Evolutionary conservation across 1,140 invertebrate genomes (phyloP).

Genomic region (Drosophila kohkoa): DNA sequence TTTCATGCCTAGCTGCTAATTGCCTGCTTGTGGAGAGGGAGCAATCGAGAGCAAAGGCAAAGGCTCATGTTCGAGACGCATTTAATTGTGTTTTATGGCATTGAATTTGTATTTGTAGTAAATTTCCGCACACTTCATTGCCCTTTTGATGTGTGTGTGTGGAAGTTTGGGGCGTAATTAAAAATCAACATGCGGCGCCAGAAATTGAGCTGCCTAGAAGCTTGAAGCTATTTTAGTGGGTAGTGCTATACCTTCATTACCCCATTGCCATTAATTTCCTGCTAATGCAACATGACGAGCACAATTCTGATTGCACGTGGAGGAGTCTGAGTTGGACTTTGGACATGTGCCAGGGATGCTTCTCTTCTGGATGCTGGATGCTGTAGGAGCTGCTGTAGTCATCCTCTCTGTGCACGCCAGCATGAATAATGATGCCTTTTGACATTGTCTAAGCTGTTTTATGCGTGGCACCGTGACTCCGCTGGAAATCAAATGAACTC

Average conservation of each 20-base stretch:
- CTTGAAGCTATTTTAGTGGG: background rate
- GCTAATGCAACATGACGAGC: conserved; percentile 56
- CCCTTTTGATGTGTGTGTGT: conserved; percentile 20
- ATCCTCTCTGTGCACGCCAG: conserved; percentile 38
- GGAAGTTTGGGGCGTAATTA: conserved; percentile 35
- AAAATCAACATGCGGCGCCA: conserved; percentile 52
- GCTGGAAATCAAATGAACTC: conserved; percentile 72
- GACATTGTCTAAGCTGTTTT: conserved; percentile 82
- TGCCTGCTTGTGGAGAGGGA: conserved; percentile 50
- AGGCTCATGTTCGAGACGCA: conserved; percentile 40
- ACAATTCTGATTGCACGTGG: conserved; percentile 43
- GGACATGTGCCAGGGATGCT: conserved; percentile 15
- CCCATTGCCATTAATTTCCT: conserved; percentile 43
- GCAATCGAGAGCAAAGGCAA: background rate
- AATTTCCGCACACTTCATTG: conserved; percentile 64
- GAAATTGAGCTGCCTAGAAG: conserved; percentile 34
- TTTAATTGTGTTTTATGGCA: conserved; percentile 78
- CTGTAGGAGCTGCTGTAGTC: conserved; percentile 11
- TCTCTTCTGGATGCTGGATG: background rate
- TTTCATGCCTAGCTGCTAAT: conserved; percentile 51
- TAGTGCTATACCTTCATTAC: background rate
- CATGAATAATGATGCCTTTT: conserved; percentile 79
- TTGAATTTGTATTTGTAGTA: conserved; percentile 75
- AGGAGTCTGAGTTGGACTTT: conserved; percentile 2
- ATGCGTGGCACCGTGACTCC: conserved; percentile 78